Evolutionary conservation across 2,113 vertebrate genomes (phyloP), one percentile per base, ranked within the genome.

Genomic region (Mus pahari): DNA sequence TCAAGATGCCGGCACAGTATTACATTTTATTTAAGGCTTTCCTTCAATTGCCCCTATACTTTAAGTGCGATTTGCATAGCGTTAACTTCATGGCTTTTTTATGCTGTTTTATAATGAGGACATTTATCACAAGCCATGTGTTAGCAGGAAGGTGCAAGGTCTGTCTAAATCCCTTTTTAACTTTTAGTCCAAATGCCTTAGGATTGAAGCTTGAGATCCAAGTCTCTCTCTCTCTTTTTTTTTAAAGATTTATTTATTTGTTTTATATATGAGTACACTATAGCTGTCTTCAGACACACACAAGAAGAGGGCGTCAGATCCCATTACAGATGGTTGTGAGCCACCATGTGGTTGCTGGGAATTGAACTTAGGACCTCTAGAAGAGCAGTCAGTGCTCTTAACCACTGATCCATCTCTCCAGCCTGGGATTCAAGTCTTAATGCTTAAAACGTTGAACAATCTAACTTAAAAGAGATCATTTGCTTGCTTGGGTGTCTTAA

Each of bases 11-110:
- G 9, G 14, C 58, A 12, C 45, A 26, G 9, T 42, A 31, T 66
- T 64, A 84, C 12, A 73, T 88, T 79, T 70, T 70, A 53, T 53
- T 81, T 82, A 93, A 89, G 22, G 22, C 53, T 93, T 94, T 74
- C 66, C 89, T 42, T 82, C 81, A 87, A 14, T 94, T 16, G 6
- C 45, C 58, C 60, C 68, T 62, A 73, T 7, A 19, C n/a, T 66
- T 75, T 77, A 14, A 62, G 58, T 83, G 39, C 62, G 39, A 86
- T 75, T 82, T 86, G 53, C 42, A 86, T 4, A 71, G 2, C 16
- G 33, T 33, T 83, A 50, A 58, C 31, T 48, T 55, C 14, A 19
- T 86, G 28, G 64, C 50, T 64, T 24, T 24, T 94, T 33, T 71
- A 66, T 26, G 42, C 50, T 73, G 66, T 58, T 70, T 89, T 68